Percentiles rank a stretch among this genome's conserved stretches.
phyloP scores from a whole-genome alignment of 2,113 vertebrate genomes.

The Empidonax traillii region DNA sequence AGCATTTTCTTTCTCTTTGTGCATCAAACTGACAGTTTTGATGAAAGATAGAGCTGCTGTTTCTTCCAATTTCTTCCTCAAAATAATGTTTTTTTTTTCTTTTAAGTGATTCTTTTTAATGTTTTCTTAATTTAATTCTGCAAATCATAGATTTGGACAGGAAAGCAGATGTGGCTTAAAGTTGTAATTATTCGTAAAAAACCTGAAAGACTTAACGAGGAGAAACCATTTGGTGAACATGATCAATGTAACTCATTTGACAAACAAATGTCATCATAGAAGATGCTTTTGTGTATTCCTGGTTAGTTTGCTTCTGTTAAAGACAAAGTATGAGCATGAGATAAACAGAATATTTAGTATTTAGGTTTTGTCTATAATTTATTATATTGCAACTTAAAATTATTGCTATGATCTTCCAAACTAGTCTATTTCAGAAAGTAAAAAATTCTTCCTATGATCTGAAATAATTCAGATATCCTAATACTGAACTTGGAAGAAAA shows the following conservation, averaged over 20 bases:
- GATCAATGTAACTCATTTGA: background rate
- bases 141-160: background rate
- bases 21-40: background rate
- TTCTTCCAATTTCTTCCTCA: background rate
- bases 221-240: background rate
- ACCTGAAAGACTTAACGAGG: background rate
- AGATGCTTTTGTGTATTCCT: background rate
- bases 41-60: background rate
- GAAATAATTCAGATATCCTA: background rate
- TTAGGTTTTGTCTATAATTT: background rate
- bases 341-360: background rate
- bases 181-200: background rate
- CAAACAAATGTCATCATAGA: background rate
- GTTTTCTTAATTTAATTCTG: background rate
- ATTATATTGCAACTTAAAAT: background rate
- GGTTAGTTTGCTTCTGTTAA: background rate
- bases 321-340: background rate
- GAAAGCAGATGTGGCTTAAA: background rate
- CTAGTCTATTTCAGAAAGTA: background rate
- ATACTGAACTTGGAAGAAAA: background rate
- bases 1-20: background rate
- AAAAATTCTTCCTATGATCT: background rate
- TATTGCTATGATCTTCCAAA: background rate
- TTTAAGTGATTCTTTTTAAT: background rate
- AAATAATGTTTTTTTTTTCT: background rate